Evolutionary conservation across 2,797 vertebrate species (phyloP).

Genomic region (Galaxias olidus): DNA sequence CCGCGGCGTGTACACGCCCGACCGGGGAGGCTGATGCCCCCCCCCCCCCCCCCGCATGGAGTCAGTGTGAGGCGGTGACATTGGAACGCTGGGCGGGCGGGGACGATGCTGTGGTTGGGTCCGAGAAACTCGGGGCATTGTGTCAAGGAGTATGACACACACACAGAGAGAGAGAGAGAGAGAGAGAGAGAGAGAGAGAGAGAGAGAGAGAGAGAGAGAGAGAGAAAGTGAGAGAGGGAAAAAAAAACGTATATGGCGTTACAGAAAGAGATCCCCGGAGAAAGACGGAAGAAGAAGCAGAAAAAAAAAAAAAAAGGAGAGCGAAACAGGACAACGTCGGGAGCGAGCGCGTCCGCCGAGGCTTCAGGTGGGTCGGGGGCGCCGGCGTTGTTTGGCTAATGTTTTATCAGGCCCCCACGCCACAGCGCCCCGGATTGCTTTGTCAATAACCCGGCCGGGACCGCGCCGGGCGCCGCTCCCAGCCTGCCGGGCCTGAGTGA

Average conservation of each 20-base stretch:
- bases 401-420: slow-evolving; percentile 86
- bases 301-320: not conserved
- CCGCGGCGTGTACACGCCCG: no score
- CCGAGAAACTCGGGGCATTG: no score
- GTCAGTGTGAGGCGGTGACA: no score
- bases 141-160: no score
- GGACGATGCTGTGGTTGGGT: no score
- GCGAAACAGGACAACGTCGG: not conserved
- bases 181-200: slow-evolving; percentile 21
- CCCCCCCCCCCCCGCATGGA: no score
- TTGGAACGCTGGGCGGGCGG: no score
- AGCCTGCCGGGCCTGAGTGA: slow-evolving; percentile 90
- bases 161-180: no score
- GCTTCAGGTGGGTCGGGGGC: slow-evolving; percentile 26
- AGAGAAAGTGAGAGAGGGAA: not conserved
- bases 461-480: slow-evolving; percentile 84
- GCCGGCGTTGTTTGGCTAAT: slow-evolving; percentile 80
- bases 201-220: not conserved
- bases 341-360: slow-evolving; percentile 1
- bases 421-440: slow-evolving; percentile 93
- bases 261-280: not conserved
- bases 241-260: no score
- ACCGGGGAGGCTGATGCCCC: no score
- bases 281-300: not conserved
- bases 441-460: slow-evolving; percentile 93